phyloP scores from a whole-genome alignment of 2,113 vertebrate genomes.

The Lagenorhynchus albirostris region DNA sequence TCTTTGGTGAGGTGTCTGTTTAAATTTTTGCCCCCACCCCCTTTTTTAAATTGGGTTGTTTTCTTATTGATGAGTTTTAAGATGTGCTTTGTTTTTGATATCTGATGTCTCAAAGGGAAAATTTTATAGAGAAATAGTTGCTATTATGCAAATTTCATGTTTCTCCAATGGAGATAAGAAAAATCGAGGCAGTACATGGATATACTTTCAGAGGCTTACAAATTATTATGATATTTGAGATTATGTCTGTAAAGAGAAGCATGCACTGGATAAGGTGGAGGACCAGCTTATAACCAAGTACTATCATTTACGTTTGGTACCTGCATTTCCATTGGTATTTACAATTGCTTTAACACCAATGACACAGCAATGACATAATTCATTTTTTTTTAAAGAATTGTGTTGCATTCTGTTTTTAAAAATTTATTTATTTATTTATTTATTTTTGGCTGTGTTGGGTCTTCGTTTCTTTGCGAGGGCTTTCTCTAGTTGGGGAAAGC shows the following conservation, averaged over 20 bases:
- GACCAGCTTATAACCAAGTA: background rate
- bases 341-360: background rate
- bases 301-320: background rate
- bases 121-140: background rate
- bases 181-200: background rate
- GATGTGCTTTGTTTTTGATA: conserved; percentile 65
- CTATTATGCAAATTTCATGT: background rate
- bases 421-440: too few relatives aligned
- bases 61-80: background rate
- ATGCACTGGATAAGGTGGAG: background rate
- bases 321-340: background rate
- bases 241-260: background rate
- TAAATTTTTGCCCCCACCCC: background rate
- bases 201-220: background rate
- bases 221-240: background rate
- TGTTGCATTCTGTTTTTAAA: too few relatives aligned
- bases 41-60: background rate
- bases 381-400: background rate
- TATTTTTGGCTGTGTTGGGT: too few relatives aligned
- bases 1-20: background rate
- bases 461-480: too few relatives aligned
- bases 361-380: background rate
- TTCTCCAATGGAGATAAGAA: background rate
- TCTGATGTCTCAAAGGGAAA: conserved; percentile 59
- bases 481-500: too few relatives aligned